Evolutionary conservation across 2,113 vertebrate species (phyloP).

Genomic region (Jaculus jaculus): DNA sequence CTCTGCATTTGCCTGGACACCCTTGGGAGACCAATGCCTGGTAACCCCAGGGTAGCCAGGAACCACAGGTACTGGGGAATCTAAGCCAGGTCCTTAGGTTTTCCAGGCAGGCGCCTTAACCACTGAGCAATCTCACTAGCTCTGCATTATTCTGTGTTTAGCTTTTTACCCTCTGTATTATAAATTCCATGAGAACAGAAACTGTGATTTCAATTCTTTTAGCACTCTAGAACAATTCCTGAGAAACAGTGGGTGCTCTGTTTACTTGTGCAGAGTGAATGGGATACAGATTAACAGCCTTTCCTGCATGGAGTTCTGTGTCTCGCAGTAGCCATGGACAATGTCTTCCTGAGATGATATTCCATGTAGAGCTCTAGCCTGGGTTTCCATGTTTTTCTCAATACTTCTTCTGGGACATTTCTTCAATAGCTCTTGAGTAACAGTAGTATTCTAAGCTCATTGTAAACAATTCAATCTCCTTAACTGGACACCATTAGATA

Average conservation of each 20-base stretch:
- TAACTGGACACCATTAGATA: background rate
- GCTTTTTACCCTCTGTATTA: background rate
- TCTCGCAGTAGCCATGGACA: background rate
- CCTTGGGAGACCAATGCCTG: too few species aligned
- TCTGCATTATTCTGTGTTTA: background rate
- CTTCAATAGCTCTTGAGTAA: slow-evolving; percentile 2
- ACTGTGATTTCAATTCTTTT: background rate
- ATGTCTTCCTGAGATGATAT: background rate
- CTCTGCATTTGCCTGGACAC: too few species aligned
- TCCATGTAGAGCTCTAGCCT: background rate
- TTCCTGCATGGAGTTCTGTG: background rate
- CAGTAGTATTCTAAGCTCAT: background rate
- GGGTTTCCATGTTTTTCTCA: background rate
- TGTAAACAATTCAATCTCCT: background rate
- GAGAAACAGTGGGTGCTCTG: background rate
- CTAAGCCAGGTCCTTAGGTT: too few species aligned
- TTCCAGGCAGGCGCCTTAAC: too few species aligned
- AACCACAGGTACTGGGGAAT: too few species aligned
- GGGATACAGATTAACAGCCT: background rate
- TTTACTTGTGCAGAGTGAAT: background rate
- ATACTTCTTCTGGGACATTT: slow-evolving; percentile 14
- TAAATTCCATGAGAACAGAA: background rate
- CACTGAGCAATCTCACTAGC: too few species aligned
- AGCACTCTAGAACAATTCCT: background rate
- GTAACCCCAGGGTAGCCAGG: too few species aligned